These are phyloP conservation scores for Oreortyx pictus DNA, from an alignment of 2,797 vertebrate species.

Conservation along the genomic window DNA sequence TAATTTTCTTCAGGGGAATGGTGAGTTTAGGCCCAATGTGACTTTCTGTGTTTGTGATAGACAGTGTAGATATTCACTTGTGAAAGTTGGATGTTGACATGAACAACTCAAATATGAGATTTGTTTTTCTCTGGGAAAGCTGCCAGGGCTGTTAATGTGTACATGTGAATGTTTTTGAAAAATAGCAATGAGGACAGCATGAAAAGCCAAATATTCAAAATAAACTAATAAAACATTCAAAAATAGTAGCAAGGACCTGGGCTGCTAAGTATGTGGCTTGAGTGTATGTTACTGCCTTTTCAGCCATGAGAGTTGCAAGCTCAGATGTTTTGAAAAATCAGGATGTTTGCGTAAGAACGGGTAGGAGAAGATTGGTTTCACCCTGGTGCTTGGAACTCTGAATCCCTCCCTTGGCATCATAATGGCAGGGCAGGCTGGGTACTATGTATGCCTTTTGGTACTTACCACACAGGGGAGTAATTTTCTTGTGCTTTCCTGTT, in stretches of 20 bases:
- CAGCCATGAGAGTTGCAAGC: fast-evolving
- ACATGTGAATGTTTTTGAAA: conserved; percentile 14
- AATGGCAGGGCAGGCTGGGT: fast-evolving
- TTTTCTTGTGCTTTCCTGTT: background rate
- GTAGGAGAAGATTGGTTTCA: background rate
- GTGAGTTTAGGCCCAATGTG: background rate
- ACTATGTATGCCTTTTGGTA: too few species aligned
- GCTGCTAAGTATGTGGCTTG: background rate
- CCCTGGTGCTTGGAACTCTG: background rate
- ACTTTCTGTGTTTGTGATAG: background rate
- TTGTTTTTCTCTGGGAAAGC: background rate
- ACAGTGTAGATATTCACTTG: background rate
- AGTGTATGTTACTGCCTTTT: background rate
- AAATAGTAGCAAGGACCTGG: background rate
- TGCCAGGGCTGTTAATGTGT: background rate
- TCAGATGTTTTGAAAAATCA: background rate
- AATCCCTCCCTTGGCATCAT: background rate
- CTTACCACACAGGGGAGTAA: background rate
- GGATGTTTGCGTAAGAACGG: background rate
- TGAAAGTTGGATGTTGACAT: background rate
- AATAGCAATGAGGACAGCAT: background rate
- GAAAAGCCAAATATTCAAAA: background rate
- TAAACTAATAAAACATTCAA: background rate
- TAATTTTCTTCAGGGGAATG: background rate
- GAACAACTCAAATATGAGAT: background rate